A percentile compares a stretch with the other conserved stretches of the same genome.
Conservation (phyloP, 2,113 vertebrate species). For the Sinocyclocheilus grahami region DNA sequence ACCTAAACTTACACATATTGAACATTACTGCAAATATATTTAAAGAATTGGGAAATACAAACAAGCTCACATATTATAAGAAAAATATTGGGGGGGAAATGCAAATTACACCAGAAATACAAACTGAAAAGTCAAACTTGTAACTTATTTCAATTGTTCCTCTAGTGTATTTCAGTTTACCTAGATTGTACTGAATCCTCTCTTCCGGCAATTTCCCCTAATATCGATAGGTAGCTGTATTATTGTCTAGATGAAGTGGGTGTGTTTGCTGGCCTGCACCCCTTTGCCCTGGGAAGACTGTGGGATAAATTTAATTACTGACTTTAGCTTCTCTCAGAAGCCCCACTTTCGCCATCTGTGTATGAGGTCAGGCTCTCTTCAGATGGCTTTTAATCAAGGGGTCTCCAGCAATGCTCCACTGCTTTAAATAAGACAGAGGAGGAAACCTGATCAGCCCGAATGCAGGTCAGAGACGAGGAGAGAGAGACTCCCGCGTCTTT, state of each 20-base stretch:
- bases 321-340: conserved; percentile 54
- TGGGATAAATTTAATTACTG: conserved; percentile 70
- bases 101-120: background rate
- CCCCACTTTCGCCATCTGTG: conserved; percentile 58
- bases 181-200: background rate
- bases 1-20: too few relatives aligned
- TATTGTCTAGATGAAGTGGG: conserved; percentile 23
- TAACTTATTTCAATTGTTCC: background rate
- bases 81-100: too few relatives aligned
- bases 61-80: too few relatives aligned
- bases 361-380: conserved; percentile 64
- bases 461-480: conserved; percentile 22
- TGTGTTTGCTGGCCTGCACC: conserved; percentile 43
- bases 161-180: background rate
- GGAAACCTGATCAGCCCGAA: conserved; percentile 63
- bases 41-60: too few relatives aligned
- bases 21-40: too few relatives aligned
- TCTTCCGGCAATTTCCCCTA: background rate
- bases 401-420: conserved; percentile 54
- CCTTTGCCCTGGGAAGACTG: conserved; percentile 19
- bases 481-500: conserved; percentile 34
- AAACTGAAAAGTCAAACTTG: background rate
- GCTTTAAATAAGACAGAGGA: conserved; percentile 64
- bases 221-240: conserved; percentile 2
- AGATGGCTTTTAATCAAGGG: conserved; percentile 70